Evolutionary conservation across 2,113 vertebrate genomes (phyloP), one percentile per base, ranked within the genome.

Genomic region (Paedocypris sp.): DNA sequence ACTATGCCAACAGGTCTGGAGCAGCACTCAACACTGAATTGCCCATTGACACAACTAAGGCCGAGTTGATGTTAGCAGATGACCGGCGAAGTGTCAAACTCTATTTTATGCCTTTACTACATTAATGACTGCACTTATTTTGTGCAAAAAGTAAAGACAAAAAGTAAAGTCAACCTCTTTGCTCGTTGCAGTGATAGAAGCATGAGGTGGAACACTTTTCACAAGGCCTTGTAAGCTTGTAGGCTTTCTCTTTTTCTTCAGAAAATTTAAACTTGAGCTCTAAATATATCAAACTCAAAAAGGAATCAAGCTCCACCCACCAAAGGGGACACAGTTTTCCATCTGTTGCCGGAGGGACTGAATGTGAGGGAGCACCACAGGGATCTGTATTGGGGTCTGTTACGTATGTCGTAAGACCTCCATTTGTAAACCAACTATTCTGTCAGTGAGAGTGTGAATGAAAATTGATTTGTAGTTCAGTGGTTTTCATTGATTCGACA

Each of bases 231-330:
- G 60, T 13, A 4, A 49, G 57, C 72, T 75, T 76, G 73, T 73
- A n/a, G n/a, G n/a, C n/a, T n/a, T n/a, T n/a, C n/a, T n/a, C n/a
- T n/a, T n/a, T n/a, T n/a, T n/a, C n/a, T n/a, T n/a, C n/a, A n/a
- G n/a, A n/a, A n/a, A n/a, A n/a, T n/a, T n/a, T n/a, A n/a, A n/a
- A n/a, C n/a, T 77, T 75, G 66, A 75, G 80, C 66, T 73, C 78
- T 35, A 78, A 80, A 83, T 79, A 75, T 73, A 66, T 77, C 71
- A 71, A 53, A 52, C 62, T 73, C 72, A 79, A 77, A 77, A 77
- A 79, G 77, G 35, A 74, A 82, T 77, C 75, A 77, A 75, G 64
- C 70, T 78, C 69, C 46, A 41, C 23, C 69, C 73, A 71, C 70
- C 53, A 56, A 33, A 19, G 22, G 36, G 69, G 52, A 62, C 51